Conservation (phyloP, 2,888 invertebrate species). For the Cerastoderma edule region DNA sequence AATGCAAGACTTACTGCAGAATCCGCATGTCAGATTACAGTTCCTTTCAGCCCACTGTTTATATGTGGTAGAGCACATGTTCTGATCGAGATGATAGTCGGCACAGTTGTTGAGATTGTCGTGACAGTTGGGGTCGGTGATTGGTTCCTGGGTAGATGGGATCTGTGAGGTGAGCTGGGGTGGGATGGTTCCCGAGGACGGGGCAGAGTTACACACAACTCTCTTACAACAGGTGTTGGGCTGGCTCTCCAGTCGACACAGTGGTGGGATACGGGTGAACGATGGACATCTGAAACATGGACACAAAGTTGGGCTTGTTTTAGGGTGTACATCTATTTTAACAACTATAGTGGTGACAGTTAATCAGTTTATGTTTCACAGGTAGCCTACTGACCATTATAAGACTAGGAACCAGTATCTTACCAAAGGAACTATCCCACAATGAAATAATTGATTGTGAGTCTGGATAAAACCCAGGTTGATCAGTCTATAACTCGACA, state of each 20-base stretch:
- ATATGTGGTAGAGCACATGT: conserved; percentile 61
- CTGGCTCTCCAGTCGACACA: conserved; percentile 55
- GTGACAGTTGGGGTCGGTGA: conserved; percentile 46
- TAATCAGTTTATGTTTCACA: too few species aligned
- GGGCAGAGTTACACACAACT: conserved; percentile 40
- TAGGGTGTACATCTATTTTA: too few species aligned
- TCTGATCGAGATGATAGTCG: conserved; percentile 53
- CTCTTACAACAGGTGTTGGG: conserved; percentile 63
- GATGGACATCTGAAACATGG: conserved; percentile 55
- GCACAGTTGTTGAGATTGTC: conserved; percentile 66
- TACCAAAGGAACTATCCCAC: too few species aligned
- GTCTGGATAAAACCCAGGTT: too few species aligned
- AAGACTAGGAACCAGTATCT: too few species aligned
- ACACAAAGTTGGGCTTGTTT: neutral
- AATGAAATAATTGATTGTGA: too few species aligned
- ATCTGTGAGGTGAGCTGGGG: conserved; percentile 48
- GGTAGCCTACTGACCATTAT: too few species aligned
- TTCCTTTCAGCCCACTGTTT: conserved; percentile 68
- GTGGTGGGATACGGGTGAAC: conserved; percentile 63
- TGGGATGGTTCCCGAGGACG: conserved; percentile 39
- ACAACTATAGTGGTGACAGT: too few species aligned
- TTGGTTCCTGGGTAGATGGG: conserved; percentile 46
- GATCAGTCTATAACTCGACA: too few species aligned
- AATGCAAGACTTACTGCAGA: conserved; percentile 63
- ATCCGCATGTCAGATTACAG: conserved; percentile 65